Evolutionary conservation across 92 coral and sea anemone genomes (phyloP).

Genomic region (Montipora capitata): DNA sequence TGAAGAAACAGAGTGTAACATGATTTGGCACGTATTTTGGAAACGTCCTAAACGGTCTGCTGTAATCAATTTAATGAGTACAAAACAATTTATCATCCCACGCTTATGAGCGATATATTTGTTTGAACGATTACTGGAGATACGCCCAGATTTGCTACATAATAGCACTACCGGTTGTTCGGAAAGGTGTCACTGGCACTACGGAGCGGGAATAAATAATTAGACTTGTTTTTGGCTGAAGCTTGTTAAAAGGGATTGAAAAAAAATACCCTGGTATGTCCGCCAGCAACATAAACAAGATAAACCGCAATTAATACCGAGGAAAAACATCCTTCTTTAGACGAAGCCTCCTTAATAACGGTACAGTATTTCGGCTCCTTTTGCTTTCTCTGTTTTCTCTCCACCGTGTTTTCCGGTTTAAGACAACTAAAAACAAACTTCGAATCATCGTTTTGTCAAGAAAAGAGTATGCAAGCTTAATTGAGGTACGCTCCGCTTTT

Average conservation of each 20-base stretch:
- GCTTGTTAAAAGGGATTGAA: not conserved
- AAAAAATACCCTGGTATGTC: too few relatives aligned
- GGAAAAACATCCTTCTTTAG: not conserved
- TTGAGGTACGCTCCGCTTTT: too few relatives aligned
- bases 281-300: not conserved
- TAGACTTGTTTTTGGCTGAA: not conserved
- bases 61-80: not conserved
- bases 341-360: too few relatives aligned
- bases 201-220: too few relatives aligned
- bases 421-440: too few relatives aligned
- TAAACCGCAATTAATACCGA: not conserved
- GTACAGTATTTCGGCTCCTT: not conserved
- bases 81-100: not conserved
- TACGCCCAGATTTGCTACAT: too few relatives aligned
- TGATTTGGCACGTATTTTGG: not conserved
- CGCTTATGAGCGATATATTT: not conserved
- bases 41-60: not conserved
- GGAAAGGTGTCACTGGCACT: too few relatives aligned
- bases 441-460: too few relatives aligned
- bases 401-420: not conserved
- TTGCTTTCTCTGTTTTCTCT: not conserved
- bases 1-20: too few relatives aligned
- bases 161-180: too few relatives aligned
- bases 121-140: too few relatives aligned
- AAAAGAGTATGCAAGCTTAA: too few relatives aligned